Conservation (phyloP, 2,888 invertebrate species). For the Homarus gammarus region DNA sequence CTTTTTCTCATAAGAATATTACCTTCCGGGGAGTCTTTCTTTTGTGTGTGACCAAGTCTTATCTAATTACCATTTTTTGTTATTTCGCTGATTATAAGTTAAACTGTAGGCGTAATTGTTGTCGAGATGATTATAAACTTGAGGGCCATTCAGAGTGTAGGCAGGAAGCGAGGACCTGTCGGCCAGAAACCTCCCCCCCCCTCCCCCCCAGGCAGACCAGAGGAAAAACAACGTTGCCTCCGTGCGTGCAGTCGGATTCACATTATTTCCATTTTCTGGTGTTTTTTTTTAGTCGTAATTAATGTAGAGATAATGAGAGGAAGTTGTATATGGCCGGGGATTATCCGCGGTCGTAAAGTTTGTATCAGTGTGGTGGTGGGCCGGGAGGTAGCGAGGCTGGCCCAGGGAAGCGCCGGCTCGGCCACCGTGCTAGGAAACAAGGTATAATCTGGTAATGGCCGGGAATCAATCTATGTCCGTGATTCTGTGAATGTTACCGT, state of each 20-base stretch:
- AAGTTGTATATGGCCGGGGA: slow-evolving; percentile 28
- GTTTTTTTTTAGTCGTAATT: slow-evolving; percentile 35
- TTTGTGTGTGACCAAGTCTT: neutral
- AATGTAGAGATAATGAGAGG: slow-evolving; percentile 25
- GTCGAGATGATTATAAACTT: neutral
- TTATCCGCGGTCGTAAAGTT: neutral
- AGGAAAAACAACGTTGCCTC: neutral
- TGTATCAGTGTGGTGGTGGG: neutral
- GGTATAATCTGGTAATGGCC: slow-evolving; percentile 63
- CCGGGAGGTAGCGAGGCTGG: neutral
- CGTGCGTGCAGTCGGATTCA: slow-evolving; percentile 15
- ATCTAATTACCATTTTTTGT: slow-evolving; percentile 5
- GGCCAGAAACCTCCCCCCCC: neutral
- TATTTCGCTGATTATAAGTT: neutral
- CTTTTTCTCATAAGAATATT: slow-evolving; percentile 5
- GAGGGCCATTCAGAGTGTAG: neutral
- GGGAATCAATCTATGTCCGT: slow-evolving; percentile 70
- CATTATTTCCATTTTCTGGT: slow-evolving; percentile 36
- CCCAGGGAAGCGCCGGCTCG: neutral
- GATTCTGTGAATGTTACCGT: slow-evolving; percentile 57
- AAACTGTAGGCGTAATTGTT: neutral
- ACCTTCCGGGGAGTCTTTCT: neutral
- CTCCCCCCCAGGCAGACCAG: neutral
- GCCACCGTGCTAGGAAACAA: slow-evolving; percentile 29
- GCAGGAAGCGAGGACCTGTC: neutral